Conservation (phyloP, 92 coral and sea anemone species). For the Parazoanthus atlanticus region DNA sequence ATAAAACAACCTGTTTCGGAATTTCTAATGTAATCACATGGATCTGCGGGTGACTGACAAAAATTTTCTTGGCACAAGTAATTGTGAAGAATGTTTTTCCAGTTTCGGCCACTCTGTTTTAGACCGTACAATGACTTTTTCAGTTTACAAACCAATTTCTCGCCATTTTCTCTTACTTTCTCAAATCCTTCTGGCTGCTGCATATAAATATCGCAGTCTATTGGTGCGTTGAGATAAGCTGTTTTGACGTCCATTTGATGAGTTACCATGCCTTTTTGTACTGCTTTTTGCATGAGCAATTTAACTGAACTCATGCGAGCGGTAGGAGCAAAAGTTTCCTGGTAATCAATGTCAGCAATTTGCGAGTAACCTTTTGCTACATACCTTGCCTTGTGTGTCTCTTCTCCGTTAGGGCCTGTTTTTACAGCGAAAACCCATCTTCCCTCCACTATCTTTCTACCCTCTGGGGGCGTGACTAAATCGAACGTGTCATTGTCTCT, state of each 20-base stretch:
- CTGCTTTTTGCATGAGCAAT: background rate
- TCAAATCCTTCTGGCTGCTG: slow-evolving; percentile 54
- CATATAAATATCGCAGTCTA: slow-evolving; percentile 48
- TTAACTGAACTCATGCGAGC: background rate
- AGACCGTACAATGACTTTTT: slow-evolving; percentile 63
- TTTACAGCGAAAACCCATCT: no score
- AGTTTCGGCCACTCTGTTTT: slow-evolving; percentile 59
- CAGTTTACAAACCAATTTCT: slow-evolving; percentile 50
- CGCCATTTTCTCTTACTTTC: slow-evolving; percentile 13
- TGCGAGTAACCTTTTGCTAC: no score
- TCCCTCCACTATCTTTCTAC: no score
- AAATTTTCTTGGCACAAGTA: slow-evolving; percentile 33
- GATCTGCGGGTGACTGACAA: slow-evolving; percentile 33
- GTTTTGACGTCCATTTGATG: slow-evolving; percentile 44
- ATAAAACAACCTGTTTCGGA: no score
- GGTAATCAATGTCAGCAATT: no score
- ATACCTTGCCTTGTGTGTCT: no score
- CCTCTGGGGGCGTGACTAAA: no score
- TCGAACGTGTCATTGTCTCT: no score
- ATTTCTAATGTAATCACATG: slow-evolving; percentile 38
- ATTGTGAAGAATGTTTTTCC: slow-evolving; percentile 48
- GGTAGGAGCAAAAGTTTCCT: no score
- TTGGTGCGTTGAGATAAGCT: slow-evolving; percentile 46
- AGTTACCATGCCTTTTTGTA: no score
- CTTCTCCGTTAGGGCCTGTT: no score